These are phyloP conservation scores for Solenodon paradoxus DNA, from an alignment of 2,113 vertebrate genomes.

Conservation along the genomic window DNA sequence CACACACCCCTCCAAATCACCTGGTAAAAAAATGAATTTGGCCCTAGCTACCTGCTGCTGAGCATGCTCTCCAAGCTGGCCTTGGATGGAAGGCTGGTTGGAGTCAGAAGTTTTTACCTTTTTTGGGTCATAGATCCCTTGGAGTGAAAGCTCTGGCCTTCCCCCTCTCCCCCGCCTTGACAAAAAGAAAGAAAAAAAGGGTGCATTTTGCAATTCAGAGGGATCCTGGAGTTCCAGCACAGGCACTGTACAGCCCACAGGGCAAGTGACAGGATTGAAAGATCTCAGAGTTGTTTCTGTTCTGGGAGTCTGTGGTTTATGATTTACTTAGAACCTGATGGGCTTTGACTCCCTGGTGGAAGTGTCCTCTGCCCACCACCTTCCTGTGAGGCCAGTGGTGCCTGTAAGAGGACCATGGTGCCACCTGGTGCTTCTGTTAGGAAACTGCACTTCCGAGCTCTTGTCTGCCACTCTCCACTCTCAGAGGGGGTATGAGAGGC, in stretches of 20 bases:
- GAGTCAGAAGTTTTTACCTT: background rate
- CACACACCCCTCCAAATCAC: background rate
- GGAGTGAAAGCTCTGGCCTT: background rate
- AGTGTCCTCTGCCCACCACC: background rate
- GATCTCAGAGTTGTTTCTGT: background rate
- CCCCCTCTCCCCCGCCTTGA: too few relatives aligned
- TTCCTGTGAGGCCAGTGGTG: background rate
- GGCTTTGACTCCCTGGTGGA: background rate
- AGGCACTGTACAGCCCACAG: accelerated
- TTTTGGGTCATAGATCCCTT: background rate
- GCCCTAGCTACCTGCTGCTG: background rate
- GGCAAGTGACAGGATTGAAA: background rate
- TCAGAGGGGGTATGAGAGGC: too few relatives aligned
- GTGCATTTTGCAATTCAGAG: background rate
- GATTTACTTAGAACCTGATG: background rate
- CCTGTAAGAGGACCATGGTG: background rate
- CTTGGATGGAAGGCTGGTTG: background rate
- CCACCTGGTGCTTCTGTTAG: slow-evolving; percentile 42
- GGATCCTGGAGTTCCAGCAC: background rate
- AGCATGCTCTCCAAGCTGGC: background rate
- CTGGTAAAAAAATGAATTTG: background rate
- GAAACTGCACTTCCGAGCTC: background rate
- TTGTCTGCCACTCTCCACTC: background rate
- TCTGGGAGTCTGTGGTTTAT: background rate
- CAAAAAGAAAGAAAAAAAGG: too few relatives aligned